Evolutionary conservation across 1,140 invertebrate genomes (phyloP).

Genomic region (Scaptomyza hsui): DNA sequence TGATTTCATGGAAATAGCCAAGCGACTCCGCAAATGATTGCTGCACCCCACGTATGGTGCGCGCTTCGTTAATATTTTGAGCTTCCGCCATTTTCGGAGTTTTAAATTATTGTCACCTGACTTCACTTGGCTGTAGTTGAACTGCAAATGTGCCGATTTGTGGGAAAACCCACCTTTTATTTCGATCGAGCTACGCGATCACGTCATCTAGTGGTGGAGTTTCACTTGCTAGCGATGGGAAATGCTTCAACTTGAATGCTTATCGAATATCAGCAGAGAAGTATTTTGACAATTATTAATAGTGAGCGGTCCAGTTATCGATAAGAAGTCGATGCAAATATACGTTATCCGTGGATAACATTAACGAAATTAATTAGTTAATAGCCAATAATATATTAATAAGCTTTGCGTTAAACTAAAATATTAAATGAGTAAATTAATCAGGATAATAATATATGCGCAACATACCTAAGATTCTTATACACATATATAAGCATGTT

Average conservation of each 20-base stretch:
- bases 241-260: no score
- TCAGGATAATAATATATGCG: neutral
- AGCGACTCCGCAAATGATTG: slow-evolving; percentile 57
- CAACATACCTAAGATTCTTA: neutral
- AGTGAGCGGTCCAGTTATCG: neutral
- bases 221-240: slow-evolving; percentile 1
- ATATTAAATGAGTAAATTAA: neutral
- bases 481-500: neutral
- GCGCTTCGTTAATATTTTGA: neutral
- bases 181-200: neutral
- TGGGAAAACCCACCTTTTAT: slow-evolving; percentile 17
- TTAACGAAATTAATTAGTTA: neutral
- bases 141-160: neutral
- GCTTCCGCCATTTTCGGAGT: slow-evolving; percentile 19
- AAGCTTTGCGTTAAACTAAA: neutral
- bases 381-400: neutral
- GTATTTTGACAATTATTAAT: neutral
- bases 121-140: neutral
- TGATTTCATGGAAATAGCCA: slow-evolving; percentile 49
- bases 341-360: neutral
- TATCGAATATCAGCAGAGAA: neutral
- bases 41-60: slow-evolving; percentile 54
- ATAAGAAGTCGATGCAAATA: neutral
- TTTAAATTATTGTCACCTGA: neutral
- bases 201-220: neutral